A percentile compares a stretch with the other conserved stretches of the same genome.
These are phyloP conservation scores for Drosophila kepulauana DNA, from an alignment of 1,140 invertebrate genomes.

Conservation along the genomic window DNA sequence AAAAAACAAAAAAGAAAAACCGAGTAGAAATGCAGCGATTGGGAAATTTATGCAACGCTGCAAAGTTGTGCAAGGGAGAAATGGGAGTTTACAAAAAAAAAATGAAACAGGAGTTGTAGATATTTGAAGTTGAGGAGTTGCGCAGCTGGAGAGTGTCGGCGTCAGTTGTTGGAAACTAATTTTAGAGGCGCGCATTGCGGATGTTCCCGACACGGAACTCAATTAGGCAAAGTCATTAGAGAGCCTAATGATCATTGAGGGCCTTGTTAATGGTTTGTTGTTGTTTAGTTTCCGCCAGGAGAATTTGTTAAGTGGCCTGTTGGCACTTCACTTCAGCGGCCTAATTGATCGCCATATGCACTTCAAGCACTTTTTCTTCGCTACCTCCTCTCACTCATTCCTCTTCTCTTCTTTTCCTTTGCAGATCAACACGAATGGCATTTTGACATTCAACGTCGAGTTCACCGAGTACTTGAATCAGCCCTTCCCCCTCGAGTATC, in stretches of 20 bases:
- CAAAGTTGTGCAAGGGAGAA: conserved; percentile 31
- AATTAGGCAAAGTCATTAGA: conserved; percentile 60
- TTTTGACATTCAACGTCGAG: conserved; percentile 95
- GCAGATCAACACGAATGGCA: conserved; percentile 96
- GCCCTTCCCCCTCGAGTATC: conserved; percentile 95
- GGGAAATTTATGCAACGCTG: conserved; percentile 23
- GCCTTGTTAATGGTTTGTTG: conserved; percentile 74
- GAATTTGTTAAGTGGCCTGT: conserved; percentile 70
- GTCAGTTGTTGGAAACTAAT: conserved; percentile 20
- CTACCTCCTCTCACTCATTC: neutral
- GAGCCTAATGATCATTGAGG: conserved; percentile 56
- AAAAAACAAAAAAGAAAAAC: no score
- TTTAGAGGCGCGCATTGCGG: conserved; percentile 24
- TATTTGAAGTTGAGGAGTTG: neutral
- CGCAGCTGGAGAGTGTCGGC: conserved; percentile 46
- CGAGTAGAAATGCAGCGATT: conserved; percentile 28
- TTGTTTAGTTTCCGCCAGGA: conserved; percentile 76
- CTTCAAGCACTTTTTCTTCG: conserved; percentile 3
- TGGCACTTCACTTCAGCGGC: conserved; percentile 58
- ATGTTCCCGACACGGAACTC: conserved; percentile 48
- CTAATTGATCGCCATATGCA: conserved; percentile 66
- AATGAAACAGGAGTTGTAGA: conserved; percentile 11
- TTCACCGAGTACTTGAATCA: conserved; percentile 94
- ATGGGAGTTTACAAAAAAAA: neutral
- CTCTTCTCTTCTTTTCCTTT: conserved; percentile 63